Evolutionary conservation across 2,113 vertebrate genomes (phyloP).

Genomic region (Solenodon paradoxus): DNA sequence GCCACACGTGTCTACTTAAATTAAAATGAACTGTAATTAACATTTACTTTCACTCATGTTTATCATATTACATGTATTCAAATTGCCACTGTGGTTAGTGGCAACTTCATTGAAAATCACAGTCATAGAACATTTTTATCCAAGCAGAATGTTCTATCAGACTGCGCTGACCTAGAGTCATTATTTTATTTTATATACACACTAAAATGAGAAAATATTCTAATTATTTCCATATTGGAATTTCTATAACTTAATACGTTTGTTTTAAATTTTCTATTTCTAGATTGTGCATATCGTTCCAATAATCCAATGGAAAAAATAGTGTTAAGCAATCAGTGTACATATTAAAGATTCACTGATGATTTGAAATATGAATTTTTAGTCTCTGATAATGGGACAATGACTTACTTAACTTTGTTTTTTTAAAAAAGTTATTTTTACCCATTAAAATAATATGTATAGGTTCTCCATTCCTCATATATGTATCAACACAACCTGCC

Average conservation of each 20-base stretch:
- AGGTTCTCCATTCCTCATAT: too few species aligned
- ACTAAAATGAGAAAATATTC: neutral
- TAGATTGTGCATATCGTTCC: neutral
- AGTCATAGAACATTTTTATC: neutral
- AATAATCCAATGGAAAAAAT: neutral
- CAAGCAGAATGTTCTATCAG: neutral
- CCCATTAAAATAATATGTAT: too few species aligned
- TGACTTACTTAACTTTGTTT: too few species aligned
- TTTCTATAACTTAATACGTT: neutral
- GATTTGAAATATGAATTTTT: neutral
- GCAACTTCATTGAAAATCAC: neutral
- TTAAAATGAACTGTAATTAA: neutral
- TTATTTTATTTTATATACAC: neutral
- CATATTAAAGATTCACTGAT: neutral
- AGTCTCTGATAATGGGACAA: neutral
- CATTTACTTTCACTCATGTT: neutral
- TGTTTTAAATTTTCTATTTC: neutral
- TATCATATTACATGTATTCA: neutral
- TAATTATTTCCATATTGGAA: neutral
- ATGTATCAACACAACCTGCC: too few species aligned
- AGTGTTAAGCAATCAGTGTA: neutral
- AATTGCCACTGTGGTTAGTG: neutral
- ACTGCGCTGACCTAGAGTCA: rapidly evolving
- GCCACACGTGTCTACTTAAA: neutral
- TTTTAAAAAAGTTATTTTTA: too few species aligned